phyloP scores from a whole-genome alignment of 2,797 vertebrate genomes.

The Vireo griseus region DNA sequence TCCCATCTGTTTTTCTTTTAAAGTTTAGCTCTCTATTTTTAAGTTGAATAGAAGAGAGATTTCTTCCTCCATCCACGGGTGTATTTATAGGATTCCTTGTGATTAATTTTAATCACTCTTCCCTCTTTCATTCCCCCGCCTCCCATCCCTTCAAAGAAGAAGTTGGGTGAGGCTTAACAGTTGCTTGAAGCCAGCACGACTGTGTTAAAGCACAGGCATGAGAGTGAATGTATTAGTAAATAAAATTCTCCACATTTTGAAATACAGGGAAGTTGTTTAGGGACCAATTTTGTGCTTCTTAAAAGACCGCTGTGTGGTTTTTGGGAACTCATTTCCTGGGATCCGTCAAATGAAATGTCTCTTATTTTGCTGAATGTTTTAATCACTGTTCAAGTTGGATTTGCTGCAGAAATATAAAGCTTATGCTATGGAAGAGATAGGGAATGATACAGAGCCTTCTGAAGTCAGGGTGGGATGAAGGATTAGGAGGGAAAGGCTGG shows the following conservation, averaged over 20 bases:
- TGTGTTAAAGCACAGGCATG: neutral
- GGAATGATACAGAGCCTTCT: neutral
- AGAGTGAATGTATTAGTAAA: neutral
- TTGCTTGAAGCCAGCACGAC: neutral
- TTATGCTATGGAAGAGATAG: neutral
- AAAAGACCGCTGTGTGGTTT: neutral
- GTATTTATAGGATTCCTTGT: slow-evolving; percentile 27
- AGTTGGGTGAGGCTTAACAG: neutral
- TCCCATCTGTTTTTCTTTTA: neutral
- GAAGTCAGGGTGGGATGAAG: neutral
- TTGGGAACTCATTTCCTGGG: neutral
- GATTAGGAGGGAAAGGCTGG: neutral
- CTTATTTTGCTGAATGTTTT: neutral
- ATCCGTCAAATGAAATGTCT: neutral
- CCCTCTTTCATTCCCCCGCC: neutral
- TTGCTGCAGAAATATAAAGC: neutral
- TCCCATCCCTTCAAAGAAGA: slow-evolving; percentile 2
- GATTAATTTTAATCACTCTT: slow-evolving; percentile 19
- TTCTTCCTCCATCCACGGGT: neutral
- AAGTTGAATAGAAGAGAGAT: neutral
- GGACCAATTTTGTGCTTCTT: neutral
- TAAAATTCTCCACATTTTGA: neutral
- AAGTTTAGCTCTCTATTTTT: neutral
- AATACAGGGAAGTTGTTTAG: neutral
- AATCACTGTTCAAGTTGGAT: slow-evolving; percentile 8